Evolutionary conservation across 2,113 vertebrate species (phyloP), one percentile per base, ranked within the genome.

Genomic region (Amia ocellicauda): DNA sequence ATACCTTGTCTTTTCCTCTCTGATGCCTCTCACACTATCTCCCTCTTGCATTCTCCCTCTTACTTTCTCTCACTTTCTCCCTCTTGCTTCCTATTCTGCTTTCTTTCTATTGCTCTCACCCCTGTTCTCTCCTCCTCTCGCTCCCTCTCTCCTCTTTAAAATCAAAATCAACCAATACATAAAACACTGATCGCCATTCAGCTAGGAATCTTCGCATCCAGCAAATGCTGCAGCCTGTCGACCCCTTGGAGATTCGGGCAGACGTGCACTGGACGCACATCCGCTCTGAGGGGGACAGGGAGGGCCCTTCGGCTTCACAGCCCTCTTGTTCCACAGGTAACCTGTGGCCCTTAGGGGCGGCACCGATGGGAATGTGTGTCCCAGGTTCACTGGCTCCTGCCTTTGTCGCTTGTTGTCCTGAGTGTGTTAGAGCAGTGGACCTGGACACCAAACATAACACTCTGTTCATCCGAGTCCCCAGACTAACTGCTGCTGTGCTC

Each of bases 241-340:
- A 96, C 78, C 95, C 94, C 52, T 73, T 90, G 78, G 85, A 87
- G 68, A 84, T 93, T 74, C 89, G 88, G 80, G 88, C 83, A 69
- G 83, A 93, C 72, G 86, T 84, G 68, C 88, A 90, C 82, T 88
- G 89, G 89, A 89, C 88, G 43, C 89, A 90, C 78, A 78, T 90
- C 55, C 84, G 71, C 64, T 89, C 91, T 64, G 91, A 83, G 80
- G 85, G 86, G 78, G 85, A 88, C 75, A 51, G 71, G 72, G 90
- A 91, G 69, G 90, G 73, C 78, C 82, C 66, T 50, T 85, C 83
- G 11, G 59, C 82, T 76, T 88, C 88, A 31, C 87, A 85, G 69
- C 89, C 86, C 75, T 87, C 91, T 58, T 72, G 88, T 86, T 88
- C 86, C 72, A 84, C 93, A 98, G 96, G 96, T 98, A 97, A 98